phyloP scores from a whole-genome alignment of 2,113 vertebrate species.

The Pseudorasbora parva region DNA sequence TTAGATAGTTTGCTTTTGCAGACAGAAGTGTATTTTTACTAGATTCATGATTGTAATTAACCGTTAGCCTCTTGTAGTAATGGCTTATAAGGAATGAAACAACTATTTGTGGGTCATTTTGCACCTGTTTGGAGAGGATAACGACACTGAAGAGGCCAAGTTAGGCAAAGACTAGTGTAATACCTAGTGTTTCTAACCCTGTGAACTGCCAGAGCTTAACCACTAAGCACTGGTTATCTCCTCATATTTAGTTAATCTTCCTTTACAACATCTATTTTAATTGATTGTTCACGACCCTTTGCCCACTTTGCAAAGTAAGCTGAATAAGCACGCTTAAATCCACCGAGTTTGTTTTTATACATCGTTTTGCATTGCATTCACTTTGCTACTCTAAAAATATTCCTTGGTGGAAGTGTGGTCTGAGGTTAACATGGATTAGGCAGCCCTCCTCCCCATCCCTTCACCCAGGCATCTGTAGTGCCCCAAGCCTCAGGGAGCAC shows the following conservation, averaged over 20 bases:
- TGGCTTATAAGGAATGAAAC: neutral
- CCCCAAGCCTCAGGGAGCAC: neutral
- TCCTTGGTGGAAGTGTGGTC: neutral
- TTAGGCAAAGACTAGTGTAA: constrained; percentile 36
- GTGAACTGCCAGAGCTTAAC: constrained; percentile 52
- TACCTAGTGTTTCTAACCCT: constrained; percentile 27
- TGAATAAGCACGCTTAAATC: neutral
- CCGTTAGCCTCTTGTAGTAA: neutral
- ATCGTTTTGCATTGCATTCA: neutral
- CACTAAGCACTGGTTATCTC: constrained; percentile 65
- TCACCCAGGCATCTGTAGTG: neutral
- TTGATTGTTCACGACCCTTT: constrained; percentile 30
- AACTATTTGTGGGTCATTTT: neutral
- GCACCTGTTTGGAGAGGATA: neutral
- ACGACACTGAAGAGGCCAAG: constrained; percentile 15
- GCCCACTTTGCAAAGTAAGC: neutral
- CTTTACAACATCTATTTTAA: constrained; percentile 43
- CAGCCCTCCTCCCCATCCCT: neutral
- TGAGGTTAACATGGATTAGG: constrained; percentile 27
- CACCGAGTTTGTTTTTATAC: neutral
- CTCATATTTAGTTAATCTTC: constrained; percentile 65
- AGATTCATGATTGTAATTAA: neutral
- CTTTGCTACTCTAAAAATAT: neutral
- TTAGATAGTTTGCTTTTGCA: neutral
- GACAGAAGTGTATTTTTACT: neutral